Evolutionary conservation across 2,113 vertebrate genomes (phyloP).

Genomic region (Indicator maculatus): DNA sequence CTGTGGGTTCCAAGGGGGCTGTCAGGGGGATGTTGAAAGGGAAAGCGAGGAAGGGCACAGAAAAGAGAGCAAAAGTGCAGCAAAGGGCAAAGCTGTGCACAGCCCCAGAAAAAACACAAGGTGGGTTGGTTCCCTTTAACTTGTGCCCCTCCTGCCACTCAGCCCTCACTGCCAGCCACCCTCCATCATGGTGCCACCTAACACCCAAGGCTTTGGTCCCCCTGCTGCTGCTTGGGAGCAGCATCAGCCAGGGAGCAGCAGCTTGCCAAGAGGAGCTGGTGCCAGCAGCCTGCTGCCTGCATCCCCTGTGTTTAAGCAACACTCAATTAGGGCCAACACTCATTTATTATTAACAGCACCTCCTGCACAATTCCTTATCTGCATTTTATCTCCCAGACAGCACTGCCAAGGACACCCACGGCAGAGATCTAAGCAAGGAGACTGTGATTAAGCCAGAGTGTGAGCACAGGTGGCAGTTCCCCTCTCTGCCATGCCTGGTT

Average conservation of each 20-base stretch:
- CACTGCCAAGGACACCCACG: constrained; percentile 41
- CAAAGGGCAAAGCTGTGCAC: neutral
- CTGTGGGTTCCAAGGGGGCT: neutral
- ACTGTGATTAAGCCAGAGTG: constrained; percentile 34
- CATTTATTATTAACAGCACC: constrained; percentile 67
- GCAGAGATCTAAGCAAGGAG: constrained; percentile 31
- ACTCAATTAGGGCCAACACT: constrained; percentile 66
- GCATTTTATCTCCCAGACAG: constrained; percentile 60
- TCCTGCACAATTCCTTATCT: constrained; percentile 58
- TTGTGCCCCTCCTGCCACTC: fast-evolving
- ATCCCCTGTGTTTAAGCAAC: constrained; percentile 63
- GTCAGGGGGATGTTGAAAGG: neutral
- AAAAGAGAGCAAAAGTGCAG: neutral
- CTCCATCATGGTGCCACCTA: fast-evolving
- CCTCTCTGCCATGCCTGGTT: constrained; percentile 36
- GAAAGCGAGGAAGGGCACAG: fast-evolving
- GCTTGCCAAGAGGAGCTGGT: neutral
- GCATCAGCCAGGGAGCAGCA: neutral
- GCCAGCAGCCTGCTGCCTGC: constrained; percentile 48
- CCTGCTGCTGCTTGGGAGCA: neutral
- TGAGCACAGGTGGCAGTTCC: constrained; percentile 35
- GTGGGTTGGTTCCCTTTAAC: fast-evolving
- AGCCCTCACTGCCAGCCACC: fast-evolving
- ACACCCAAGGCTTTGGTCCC: fast-evolving
- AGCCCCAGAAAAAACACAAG: fast-evolving